phyloP scores from a whole-genome alignment of 2,797 vertebrate species.

The Melanogrammus aeglefinus region DNA sequence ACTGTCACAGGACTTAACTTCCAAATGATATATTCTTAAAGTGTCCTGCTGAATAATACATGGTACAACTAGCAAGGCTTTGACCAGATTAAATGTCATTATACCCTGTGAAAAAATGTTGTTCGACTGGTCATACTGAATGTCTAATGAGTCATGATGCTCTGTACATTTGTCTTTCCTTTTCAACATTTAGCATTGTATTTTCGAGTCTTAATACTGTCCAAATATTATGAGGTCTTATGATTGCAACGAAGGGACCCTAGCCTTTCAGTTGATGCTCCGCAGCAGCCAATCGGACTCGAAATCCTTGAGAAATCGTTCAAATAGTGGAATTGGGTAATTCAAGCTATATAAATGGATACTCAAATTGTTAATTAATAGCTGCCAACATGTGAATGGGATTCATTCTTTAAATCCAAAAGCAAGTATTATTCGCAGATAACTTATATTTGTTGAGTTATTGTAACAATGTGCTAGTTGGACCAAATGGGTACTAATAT shows the following conservation, averaged over 20 bases:
- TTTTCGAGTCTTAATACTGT: conserved; percentile 20
- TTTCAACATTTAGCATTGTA: neutral
- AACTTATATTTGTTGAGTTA: neutral
- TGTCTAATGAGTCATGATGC: neutral
- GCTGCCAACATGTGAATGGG: neutral
- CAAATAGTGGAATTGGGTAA: neutral
- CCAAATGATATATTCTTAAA: neutral
- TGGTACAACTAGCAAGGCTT: neutral
- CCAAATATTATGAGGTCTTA: conserved; percentile 33
- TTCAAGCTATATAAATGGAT: neutral
- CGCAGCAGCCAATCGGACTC: neutral
- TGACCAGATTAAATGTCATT: neutral
- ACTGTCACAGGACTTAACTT: neutral
- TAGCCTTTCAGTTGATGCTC: neutral
- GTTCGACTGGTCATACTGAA: neutral
- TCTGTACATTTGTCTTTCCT: neutral
- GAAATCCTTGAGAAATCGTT: neutral
- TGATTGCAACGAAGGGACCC: neutral
- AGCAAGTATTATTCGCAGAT: neutral
- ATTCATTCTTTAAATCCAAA: neutral
- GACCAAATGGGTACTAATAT: neutral
- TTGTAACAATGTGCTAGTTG: neutral
- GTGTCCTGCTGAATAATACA: neutral
- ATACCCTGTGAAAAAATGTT: neutral
- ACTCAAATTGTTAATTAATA: neutral